Base-by-base conservation (phyloP, 2,888 invertebrate species). In the Chrysina gloriosa region DNA sequence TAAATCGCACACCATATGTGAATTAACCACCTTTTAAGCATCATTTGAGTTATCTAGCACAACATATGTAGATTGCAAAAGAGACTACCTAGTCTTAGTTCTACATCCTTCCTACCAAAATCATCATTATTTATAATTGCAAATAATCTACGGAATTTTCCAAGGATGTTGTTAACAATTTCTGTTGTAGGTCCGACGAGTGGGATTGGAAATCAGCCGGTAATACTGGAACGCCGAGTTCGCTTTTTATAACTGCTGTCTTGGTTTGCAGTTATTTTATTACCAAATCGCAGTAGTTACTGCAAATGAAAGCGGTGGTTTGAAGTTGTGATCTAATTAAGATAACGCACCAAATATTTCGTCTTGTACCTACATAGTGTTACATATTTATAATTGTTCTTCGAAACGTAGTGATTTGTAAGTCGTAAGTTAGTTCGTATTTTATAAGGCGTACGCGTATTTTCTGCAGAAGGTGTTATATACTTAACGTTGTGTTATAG, bases 121-220 rank as follows among this genome's bases (percentile, higher is more conserved):
- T 19, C 0, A 47, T 21, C 23, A 47, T 34, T 34, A 34, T 34
- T 3, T 34, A 34, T 11, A 34, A 34, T 34, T n/a, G 34, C 4
- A 34, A n/a, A 11, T 2, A 2, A 34, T 3, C 11, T 34, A n/a
- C 11, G 11, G 4, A 34, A 7, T n/a, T 34, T 34, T 2, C 2
- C 34, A 34, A n/a, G 2, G 2, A 34, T 2, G 2, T 2, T 2
- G 11, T n/a, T 1, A 34, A 34, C 34, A 34, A 21, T 16, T 63
- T 19, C 3, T 16, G 31, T 66, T 66, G 19, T 36, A 66, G 66
- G 6, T 61, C 58, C 5, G 58, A 66, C n/a, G 58, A 66, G 6
- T 66, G 56, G 48, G 16, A 58, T 31, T 48, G 47, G 34, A 36
- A 47, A 14, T 48, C 47, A 16, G n/a, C 34, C 7, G 25, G 58